A percentile compares a stretch with the other conserved stretches of the same genome.
Conservation (phyloP, 1,140 invertebrate genomes). For the Dendrolimus punctatus region DNA sequence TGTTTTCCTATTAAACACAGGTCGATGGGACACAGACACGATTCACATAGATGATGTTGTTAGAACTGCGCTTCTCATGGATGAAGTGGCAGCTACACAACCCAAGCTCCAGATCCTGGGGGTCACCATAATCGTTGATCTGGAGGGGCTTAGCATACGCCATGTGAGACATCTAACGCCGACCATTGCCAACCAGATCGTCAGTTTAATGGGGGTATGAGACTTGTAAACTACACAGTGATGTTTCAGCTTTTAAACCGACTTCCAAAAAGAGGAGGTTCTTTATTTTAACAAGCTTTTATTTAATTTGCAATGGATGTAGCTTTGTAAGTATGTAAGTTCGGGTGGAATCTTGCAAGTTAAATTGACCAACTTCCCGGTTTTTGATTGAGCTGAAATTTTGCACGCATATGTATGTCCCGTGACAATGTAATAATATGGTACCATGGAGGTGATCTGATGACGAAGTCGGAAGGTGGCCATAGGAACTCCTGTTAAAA, state of each 20-base stretch:
- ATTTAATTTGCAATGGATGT: too few species aligned
- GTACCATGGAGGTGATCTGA: too few species aligned
- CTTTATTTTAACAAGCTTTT: too few species aligned
- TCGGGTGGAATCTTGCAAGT: too few species aligned
- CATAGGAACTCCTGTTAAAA: too few species aligned
- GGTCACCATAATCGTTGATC: constrained; percentile 81
- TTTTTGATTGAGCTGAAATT: too few species aligned
- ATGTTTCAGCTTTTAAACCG: constrained; percentile 1
- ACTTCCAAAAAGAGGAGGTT: too few species aligned
- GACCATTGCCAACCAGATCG: constrained; percentile 46
- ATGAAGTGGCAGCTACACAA: constrained; percentile 82
- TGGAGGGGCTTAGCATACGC: constrained; percentile 77
- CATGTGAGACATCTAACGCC: constrained; percentile 77
- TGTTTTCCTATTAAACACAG: constrained; percentile 38
- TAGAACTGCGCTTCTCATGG: constrained; percentile 77
- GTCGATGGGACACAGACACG: constrained; percentile 79
- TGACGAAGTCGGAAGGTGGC: too few species aligned
- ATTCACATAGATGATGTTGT: constrained; percentile 79
- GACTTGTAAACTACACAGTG: neutral
- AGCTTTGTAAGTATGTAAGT: too few species aligned
- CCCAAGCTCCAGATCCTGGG: constrained; percentile 81
- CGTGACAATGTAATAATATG: too few species aligned
- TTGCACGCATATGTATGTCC: too few species aligned
- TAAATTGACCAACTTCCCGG: too few species aligned
- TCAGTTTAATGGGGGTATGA: constrained; percentile 52